Conservation (phyloP, 2,113 vertebrate genomes). For the Syngnathus floridae region DNA sequence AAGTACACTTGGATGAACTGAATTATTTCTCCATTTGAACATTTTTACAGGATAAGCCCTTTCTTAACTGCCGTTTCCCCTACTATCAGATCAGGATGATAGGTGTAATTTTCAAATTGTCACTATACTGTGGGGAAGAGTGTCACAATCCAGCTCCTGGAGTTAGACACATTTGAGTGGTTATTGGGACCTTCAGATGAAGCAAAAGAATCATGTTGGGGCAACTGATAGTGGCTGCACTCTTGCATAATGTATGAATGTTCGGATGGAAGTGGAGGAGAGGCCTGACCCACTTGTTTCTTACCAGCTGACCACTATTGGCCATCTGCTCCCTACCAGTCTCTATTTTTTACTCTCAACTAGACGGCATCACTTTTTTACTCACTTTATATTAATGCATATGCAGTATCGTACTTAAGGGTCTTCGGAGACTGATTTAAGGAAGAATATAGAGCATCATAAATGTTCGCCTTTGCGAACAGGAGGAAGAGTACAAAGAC, state of each 20-base stretch:
- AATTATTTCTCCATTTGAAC: conserved; percentile 12
- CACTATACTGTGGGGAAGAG: conserved; percentile 15
- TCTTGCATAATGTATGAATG: conserved; percentile 54
- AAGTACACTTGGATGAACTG: conserved; percentile 7
- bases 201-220: conserved; percentile 12
- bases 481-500: neutral
- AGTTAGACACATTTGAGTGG: conserved; percentile 35
- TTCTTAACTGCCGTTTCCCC: conserved; percentile 22
- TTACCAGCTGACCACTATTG: conserved; percentile 58
- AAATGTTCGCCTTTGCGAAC: neutral
- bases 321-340: conserved; percentile 60
- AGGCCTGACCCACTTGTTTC: conserved; percentile 56
- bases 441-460: neutral
- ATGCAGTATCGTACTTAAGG: neutral
- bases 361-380: neutral
- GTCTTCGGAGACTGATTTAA: neutral
- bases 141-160: conserved; percentile 27
- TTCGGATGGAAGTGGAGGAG: conserved; percentile 35
- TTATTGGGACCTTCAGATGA: conserved; percentile 12
- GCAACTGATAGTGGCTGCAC: conserved; percentile 14
- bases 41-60: conserved; percentile 21
- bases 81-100: conserved; percentile 6
- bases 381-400: neutral
- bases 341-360: conserved; percentile 2
- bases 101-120: conserved; percentile 21